Evolutionary conservation across 2,797 vertebrate species (phyloP).

Genomic region (Peromyscus aztecus): DNA sequence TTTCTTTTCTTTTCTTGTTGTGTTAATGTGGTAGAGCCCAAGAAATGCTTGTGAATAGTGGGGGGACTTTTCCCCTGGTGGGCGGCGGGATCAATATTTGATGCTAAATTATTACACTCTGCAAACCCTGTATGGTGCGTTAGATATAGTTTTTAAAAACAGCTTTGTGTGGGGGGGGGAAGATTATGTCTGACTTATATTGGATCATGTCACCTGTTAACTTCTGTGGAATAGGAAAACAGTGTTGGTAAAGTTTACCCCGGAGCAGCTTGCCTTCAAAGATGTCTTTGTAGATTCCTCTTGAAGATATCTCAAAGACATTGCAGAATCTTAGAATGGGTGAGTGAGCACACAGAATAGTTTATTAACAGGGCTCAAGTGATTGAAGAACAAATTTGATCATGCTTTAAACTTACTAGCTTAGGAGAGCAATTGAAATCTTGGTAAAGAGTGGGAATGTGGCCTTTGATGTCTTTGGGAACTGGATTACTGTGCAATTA

Average conservation of each 20-base stretch:
- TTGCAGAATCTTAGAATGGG: constrained; percentile 87
- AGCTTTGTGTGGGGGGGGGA: constrained; percentile 39
- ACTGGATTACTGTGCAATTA: constrained; percentile 86
- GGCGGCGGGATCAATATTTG: constrained; percentile 44
- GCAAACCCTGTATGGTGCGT: constrained; percentile 51
- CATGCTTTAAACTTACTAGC: constrained; percentile 89
- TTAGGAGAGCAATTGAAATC: constrained; percentile 87
- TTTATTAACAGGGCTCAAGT: constrained; percentile 91
- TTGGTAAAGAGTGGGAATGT: constrained; percentile 75
- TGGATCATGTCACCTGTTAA: constrained; percentile 89
- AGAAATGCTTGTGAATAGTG: constrained; percentile 76
- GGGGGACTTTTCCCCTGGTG: neutral
- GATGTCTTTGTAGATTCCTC: constrained; percentile 91
- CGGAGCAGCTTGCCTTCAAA: constrained; percentile 89
- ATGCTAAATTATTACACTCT: constrained; percentile 69
- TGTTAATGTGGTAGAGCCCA: constrained; percentile 10
- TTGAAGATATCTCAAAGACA: constrained; percentile 89
- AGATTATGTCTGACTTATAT: constrained; percentile 80
- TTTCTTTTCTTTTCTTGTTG: neutral
- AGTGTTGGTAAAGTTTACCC: constrained; percentile 89
- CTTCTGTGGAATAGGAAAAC: constrained; percentile 85
- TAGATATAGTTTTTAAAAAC: constrained; percentile 70
- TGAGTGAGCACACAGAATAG: constrained; percentile 90
- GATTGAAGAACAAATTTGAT: constrained; percentile 95
- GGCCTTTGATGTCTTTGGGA: constrained; percentile 86